These are phyloP conservation scores for zebrafish (Danio rerio) DNA, from an alignment of 2,113 vertebrate species.

Conservation along the genomic window GRCz12tu NC_133188.1:28751501-28752000, in stretches of 20 bases:
- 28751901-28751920: not conserved
- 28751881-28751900: conserved; percentile 13
- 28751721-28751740: not conserved
- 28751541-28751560: not conserved
- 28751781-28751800: not conserved
- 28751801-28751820: not conserved
- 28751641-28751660: conserved; percentile 7
- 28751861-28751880: not conserved
- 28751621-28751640: not conserved
- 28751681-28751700: not conserved
- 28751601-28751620: not conserved
- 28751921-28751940: not conserved
- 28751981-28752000: conserved; percentile 62
- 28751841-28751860: not conserved
- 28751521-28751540: conserved; percentile 18
- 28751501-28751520: conserved; percentile 25
- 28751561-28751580: not conserved
- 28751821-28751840: not conserved
- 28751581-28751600: not conserved
- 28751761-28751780: conserved; percentile 35
- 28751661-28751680: not conserved
- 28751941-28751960: conserved; percentile 31
- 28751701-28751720: not conserved
- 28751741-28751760: not conserved
- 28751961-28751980: conserved; percentile 42